phyloP scores from a whole-genome alignment of 2,797 vertebrate species.

The Melanogrammus aeglefinus region DNA sequence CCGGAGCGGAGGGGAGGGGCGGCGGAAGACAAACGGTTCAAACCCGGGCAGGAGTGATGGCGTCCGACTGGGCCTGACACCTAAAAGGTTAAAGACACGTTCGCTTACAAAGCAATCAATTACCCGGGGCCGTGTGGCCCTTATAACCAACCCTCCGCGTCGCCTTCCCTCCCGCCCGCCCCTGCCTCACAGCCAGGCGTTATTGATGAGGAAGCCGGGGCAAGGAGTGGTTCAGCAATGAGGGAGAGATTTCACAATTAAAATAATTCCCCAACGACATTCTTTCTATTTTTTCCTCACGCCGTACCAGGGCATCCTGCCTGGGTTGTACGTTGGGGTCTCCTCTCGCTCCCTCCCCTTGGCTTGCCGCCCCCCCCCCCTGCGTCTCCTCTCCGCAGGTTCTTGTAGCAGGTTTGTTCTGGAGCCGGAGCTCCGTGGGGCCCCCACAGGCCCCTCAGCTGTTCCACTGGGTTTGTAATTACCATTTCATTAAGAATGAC shows the following conservation, averaged over 20 bases:
- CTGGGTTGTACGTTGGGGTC: neutral
- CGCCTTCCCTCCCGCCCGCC: conserved; percentile 18
- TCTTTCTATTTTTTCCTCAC: conserved; percentile 28
- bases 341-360: conserved; percentile 19
- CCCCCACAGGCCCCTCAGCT: conserved; percentile 73
- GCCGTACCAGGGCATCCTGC: neutral
- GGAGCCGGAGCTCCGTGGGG: conserved; percentile 64
- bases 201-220: conserved; percentile 70
- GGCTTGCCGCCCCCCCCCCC: conserved; percentile 29
- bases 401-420: conserved; percentile 75
- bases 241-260: conserved; percentile 64
- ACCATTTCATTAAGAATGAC: conserved; percentile 80
- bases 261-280: conserved; percentile 66
- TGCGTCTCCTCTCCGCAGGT: conserved; percentile 62
- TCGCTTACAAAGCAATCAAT: conserved; percentile 82
- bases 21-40: conserved; percentile 75
- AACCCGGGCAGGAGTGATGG: conserved; percentile 75
- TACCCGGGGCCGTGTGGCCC: conserved; percentile 69
- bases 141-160: conserved; percentile 63
- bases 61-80: conserved; percentile 77
- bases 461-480: conserved; percentile 80
- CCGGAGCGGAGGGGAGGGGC: conserved; percentile 66
- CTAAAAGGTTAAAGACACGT: conserved; percentile 81
- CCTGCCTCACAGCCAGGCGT: conserved; percentile 63
- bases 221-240: conserved; percentile 61